Evolutionary conservation across 2,888 invertebrate genomes (phyloP), one percentile per base, ranked within the genome.

Genomic region (Diarsia brunnea): DNA sequence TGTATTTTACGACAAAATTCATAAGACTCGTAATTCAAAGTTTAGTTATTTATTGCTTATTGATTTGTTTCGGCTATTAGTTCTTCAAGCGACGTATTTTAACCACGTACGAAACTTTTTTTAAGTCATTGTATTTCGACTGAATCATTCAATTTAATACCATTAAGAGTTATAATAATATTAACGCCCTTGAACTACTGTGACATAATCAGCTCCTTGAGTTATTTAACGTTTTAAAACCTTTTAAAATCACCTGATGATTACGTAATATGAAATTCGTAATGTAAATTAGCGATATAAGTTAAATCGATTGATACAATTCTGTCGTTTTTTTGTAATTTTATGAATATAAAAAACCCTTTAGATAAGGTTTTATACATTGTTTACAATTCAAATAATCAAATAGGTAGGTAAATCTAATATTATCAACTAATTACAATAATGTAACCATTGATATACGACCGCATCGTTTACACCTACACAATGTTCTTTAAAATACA

Each of bases 401-500:
- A 24, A 61, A 69, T 64, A 66, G 19, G 31, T 63, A 8, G 43
- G 24, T 24, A 58, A 43, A 65, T 73, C 31, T 61, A 51, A 69
- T 75, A 64, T 72, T 81, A 75, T 79, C 60, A 27, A 14, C 53
- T 58, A 65, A 83, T 85, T 72, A 78, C n/a, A 77, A 85, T 85
- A 83, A 81, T 80, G 38, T 74, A 58, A 53, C 21, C 47, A 45
- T 49, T 78, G 72, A 84, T 73, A 73, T 69, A 79, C 60, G 58
- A 55, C 64, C 66, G 69, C 66, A 67, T 68, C 79, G 65, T 78
- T 73, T 68, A 71, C 79, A 45, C 88, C 82, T 63, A 87, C 83
- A 58, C 78, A 61, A 63, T 47, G 12, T 77, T 73, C 51, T 73
- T 78, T 73, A 78, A 82, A 76, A 87, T 73, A 84, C 82, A 86